phyloP scores from a whole-genome alignment of 1,140 invertebrate genomes.

The Heliconius himera region DNA sequence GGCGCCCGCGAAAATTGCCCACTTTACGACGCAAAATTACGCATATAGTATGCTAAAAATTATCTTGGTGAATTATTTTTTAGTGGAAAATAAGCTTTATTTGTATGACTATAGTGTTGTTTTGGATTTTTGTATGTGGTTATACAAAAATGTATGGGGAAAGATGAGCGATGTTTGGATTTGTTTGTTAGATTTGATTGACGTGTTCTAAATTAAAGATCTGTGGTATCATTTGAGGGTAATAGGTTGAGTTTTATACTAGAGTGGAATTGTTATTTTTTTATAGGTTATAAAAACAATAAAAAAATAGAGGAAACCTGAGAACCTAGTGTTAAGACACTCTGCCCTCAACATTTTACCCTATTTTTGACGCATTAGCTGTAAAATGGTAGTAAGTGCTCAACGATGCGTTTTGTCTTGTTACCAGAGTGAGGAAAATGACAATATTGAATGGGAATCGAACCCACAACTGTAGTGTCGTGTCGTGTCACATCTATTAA shows the following conservation, averaged over 20 bases:
- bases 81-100: neutral
- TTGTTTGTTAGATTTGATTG: conserved; percentile 9
- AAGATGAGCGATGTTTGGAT: conserved; percentile 10
- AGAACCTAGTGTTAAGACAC: no score
- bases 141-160: neutral
- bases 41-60: neutral
- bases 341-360: neutral
- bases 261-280: neutral
- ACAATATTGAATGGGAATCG: neutral
- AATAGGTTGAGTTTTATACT: conserved; percentile 1
- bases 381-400: neutral
- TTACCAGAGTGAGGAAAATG: neutral
- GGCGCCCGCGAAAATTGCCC: conserved; percentile 8
- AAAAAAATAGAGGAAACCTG: no score
- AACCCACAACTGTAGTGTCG: neutral
- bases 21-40: conserved; percentile 11
- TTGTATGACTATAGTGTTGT: neutral
- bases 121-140: neutral
- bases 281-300: neutral
- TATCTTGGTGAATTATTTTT: neutral
- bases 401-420: neutral
- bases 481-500: no score
- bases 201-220: conserved; percentile 11
- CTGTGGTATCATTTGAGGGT: conserved; percentile 2
- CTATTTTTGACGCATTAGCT: neutral